phyloP scores from a whole-genome alignment of 2,113 vertebrate genomes.

The Bombycilla garrulus region DNA sequence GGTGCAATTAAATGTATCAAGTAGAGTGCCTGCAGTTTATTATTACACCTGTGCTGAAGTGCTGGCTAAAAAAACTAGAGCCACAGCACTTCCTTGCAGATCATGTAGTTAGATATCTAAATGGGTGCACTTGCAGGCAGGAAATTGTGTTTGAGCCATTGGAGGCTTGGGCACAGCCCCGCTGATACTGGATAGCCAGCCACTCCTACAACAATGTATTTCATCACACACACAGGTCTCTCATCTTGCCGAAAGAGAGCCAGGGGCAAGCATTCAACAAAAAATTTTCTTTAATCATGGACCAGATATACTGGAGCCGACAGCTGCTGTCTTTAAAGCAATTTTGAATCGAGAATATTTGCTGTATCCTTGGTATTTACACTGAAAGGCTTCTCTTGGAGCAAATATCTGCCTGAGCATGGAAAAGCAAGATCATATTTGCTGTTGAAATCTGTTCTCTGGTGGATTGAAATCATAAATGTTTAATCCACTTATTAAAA shows the following conservation, averaged over 20 bases:
- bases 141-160: background rate
- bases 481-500: background rate
- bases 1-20: constrained; percentile 20
- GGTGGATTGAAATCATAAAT: background rate
- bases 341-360: constrained; percentile 27
- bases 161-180: background rate
- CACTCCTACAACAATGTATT: background rate
- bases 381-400: constrained; percentile 31
- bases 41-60: background rate
- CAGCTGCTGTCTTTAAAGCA: constrained; percentile 29
- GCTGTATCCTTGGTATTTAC: constrained; percentile 4
- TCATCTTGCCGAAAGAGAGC: background rate
- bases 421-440: background rate
- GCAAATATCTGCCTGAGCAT: background rate
- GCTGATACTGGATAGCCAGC: background rate
- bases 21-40: background rate
- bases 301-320: background rate
- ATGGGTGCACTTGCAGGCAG: background rate
- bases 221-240: background rate
- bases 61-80: background rate
- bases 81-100: background rate
- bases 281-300: background rate
- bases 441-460: constrained; percentile 7
- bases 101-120: background rate
- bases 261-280: background rate